Evolutionary conservation across 64 coral and sea anemone species (phyloP).

Genomic region (Acropora tenuis): DNA sequence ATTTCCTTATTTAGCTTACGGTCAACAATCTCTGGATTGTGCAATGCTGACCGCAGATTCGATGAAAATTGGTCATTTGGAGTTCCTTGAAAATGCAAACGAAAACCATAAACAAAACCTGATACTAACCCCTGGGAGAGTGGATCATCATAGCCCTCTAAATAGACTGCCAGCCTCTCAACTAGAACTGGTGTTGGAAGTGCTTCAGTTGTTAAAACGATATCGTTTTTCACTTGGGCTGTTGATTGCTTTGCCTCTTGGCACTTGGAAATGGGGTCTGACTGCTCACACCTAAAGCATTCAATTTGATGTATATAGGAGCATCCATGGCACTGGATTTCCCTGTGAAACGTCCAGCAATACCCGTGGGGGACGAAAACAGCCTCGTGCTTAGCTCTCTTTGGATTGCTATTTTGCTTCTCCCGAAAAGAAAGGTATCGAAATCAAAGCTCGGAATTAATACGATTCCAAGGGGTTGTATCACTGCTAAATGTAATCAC

Average conservation of each 20-base stretch:
- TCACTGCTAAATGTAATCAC: too few species aligned
- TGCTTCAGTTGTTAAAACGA: not conserved
- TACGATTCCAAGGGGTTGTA: not conserved
- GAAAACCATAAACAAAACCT: not conserved
- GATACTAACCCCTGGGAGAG: not conserved
- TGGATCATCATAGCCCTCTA: not conserved
- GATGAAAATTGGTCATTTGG: not conserved
- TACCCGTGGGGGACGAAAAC: not conserved
- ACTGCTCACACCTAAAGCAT: not conserved
- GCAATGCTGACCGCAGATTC: not conserved
- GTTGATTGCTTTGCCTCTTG: not conserved
- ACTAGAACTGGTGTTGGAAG: slow-evolving; percentile 42
- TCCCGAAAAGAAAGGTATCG: slow-evolving; percentile 1
- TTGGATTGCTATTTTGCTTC: not conserved
- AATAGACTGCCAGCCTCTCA: slow-evolving; percentile 35
- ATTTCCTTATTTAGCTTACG: not conserved
- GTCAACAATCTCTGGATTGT: slow-evolving; percentile 12
- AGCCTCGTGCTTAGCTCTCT: not conserved
- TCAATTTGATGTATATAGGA: not conserved
- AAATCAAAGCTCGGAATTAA: slow-evolving; percentile 32
- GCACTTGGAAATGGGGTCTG: not conserved
- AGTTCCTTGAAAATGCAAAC: not conserved
- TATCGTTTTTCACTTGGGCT: not conserved
- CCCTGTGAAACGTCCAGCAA: slow-evolving; percentile 10
- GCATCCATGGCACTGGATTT: slow-evolving; percentile 1